Evolutionary conservation across 2,113 vertebrate species (phyloP).

Genomic region (Progne subis): DNA sequence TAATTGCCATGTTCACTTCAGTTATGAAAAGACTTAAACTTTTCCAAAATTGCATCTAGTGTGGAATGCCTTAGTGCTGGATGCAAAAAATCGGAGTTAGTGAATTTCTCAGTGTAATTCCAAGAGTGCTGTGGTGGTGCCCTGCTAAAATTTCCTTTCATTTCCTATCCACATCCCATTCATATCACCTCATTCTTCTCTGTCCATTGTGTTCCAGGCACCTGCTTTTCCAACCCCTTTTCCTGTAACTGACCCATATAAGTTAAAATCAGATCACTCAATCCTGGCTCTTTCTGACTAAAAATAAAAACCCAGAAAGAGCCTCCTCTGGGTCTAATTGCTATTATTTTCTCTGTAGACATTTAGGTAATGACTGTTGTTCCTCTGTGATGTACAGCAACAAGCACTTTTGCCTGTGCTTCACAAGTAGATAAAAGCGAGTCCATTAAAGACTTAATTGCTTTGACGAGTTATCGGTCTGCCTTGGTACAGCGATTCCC

Average conservation of each 20-base stretch:
- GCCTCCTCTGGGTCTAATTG: background rate
- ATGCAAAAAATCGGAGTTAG: background rate
- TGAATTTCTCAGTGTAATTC: background rate
- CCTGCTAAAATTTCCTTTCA: background rate
- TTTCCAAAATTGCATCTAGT: background rate
- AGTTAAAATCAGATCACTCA: background rate
- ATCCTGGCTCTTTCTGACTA: background rate
- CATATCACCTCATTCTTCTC: background rate
- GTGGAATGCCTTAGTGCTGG: background rate
- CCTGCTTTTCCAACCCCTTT: background rate
- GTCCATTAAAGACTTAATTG: conserved; percentile 35
- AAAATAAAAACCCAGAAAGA: conserved; percentile 25
- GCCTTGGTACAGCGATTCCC: background rate
- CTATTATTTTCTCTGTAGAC: conserved; percentile 30
- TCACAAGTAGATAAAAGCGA: background rate
- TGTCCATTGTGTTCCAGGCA: background rate
- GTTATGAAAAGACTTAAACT: background rate
- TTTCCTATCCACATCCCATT: background rate
- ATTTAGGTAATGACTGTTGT: background rate
- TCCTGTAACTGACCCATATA: background rate
- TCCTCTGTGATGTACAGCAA: conserved; percentile 1
- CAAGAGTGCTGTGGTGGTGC: background rate
- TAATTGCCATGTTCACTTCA: background rate
- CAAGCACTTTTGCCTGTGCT: conserved; percentile 3
- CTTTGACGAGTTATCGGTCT: background rate